Percentiles rank a stretch among this genome's conserved stretches.
Conservation (phyloP, 2,797 vertebrate species). For the Pteropus rufus region DNA sequence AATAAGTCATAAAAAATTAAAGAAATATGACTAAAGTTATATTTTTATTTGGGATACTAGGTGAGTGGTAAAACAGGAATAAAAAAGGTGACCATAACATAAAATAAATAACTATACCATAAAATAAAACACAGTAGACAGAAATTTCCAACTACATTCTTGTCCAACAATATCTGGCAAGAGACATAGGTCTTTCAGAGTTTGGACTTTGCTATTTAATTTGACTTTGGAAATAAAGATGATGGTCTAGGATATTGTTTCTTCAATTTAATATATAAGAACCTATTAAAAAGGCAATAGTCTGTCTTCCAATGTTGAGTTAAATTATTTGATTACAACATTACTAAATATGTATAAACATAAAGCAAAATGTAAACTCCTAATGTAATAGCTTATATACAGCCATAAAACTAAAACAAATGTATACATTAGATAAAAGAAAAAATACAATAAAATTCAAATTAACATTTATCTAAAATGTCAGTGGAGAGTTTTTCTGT, state of each 20-base stretch:
- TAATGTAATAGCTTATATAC: slow-evolving; percentile 30
- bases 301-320: background rate
- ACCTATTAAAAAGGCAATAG: background rate
- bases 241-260: background rate
- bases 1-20: slow-evolving; percentile 37
- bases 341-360: slow-evolving; percentile 57
- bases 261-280: background rate
- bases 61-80: background rate
- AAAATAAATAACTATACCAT: background rate
- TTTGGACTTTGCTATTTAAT: background rate
- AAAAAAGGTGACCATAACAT: background rate
- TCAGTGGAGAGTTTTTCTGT: background rate
- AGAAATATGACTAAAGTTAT: background rate
- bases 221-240: background rate
- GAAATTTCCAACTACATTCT: background rate
- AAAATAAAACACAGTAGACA: background rate
- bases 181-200: background rate
- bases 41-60: slow-evolving; percentile 34
- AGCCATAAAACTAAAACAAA: slow-evolving; percentile 58
- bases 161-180: background rate
- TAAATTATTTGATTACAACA: slow-evolving; percentile 53
- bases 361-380: slow-evolving; percentile 45
- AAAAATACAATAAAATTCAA: slow-evolving; percentile 49
- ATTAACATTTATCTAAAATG: slow-evolving; percentile 65
- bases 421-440: slow-evolving; percentile 47